These are phyloP conservation scores for Brenthis daphne DNA, from an alignment of 2,888 invertebrate genomes.

Conservation along the genomic window DNA sequence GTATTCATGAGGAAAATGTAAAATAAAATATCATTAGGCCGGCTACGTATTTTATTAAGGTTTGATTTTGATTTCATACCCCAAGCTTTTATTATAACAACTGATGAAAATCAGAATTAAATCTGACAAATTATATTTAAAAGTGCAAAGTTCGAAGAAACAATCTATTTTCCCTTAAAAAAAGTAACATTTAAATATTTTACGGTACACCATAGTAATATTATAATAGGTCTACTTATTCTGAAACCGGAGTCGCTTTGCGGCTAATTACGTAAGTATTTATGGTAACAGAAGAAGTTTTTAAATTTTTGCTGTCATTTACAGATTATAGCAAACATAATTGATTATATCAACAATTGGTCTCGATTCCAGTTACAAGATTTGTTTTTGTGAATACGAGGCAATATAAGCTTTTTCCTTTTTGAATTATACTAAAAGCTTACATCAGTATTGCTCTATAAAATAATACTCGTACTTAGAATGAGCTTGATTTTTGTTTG, in stretches of 20 bases:
- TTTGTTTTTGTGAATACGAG: background rate
- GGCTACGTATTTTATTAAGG: constrained; percentile 27
- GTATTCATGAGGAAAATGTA: constrained; percentile 68
- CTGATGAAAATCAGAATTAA: too few species aligned
- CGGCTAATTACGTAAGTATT: constrained; percentile 20
- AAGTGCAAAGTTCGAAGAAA: too few species aligned
- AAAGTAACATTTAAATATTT: too few species aligned
- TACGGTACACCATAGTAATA: background rate
- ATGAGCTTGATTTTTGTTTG: too few species aligned
- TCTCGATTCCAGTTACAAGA: constrained; percentile 12
- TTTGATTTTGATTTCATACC: constrained; percentile 27
- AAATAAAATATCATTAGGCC: constrained; percentile 64
- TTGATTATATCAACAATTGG: constrained; percentile 24
- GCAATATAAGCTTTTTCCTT: too few species aligned
- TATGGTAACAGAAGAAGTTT: constrained; percentile 8
- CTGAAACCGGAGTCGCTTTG: constrained; percentile 3
- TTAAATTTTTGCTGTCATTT: constrained; percentile 19
- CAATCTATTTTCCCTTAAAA: too few species aligned
- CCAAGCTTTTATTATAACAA: background rate
- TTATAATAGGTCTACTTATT: background rate
- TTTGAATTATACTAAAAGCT: too few species aligned
- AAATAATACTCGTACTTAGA: too few species aligned
- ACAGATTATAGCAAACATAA: constrained; percentile 23
- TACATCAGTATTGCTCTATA: too few species aligned
- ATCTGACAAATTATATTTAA: too few species aligned